Evolutionary conservation across 2,888 invertebrate genomes (phyloP).

Genomic region (Rotaria socialis): DNA sequence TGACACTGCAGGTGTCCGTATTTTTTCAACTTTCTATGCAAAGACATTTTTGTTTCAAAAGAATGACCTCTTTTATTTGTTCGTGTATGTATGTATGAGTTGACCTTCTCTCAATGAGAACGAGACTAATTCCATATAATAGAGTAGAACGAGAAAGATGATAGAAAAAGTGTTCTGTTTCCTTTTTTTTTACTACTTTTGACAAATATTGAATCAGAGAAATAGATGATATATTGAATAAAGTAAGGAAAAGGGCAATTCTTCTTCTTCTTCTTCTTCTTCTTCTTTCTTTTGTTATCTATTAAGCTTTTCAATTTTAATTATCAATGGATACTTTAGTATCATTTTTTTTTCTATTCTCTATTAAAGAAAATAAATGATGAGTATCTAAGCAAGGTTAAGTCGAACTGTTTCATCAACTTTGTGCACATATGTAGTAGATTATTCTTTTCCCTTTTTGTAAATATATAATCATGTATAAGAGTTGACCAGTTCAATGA

Average conservation of each 20-base stretch:
- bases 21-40: not conserved
- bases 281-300: not conserved
- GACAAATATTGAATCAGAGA: constrained; percentile 19
- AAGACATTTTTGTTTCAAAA: not conserved
- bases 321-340: not conserved
- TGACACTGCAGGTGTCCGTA: constrained; percentile 1
- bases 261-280: not conserved
- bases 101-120: not conserved
- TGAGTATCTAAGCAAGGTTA: too few relatives aligned
- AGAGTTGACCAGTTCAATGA: not conserved
- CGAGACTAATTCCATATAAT: constrained; percentile 26
- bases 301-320: not conserved
- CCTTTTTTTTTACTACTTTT: not conserved
- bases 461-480: not conserved
- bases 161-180: constrained; percentile 1
- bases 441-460: not conserved
- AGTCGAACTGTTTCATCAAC: not conserved
- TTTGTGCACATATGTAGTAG: not conserved
- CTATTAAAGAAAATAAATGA: not conserved
- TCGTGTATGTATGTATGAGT: not conserved
- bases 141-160: not conserved
- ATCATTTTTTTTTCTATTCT: not conserved
- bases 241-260: not conserved
- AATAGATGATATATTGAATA: not conserved
- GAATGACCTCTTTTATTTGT: constrained; percentile 11